phyloP scores from a whole-genome alignment of 2,113 vertebrate species.

The Sciurus niger region DNA sequence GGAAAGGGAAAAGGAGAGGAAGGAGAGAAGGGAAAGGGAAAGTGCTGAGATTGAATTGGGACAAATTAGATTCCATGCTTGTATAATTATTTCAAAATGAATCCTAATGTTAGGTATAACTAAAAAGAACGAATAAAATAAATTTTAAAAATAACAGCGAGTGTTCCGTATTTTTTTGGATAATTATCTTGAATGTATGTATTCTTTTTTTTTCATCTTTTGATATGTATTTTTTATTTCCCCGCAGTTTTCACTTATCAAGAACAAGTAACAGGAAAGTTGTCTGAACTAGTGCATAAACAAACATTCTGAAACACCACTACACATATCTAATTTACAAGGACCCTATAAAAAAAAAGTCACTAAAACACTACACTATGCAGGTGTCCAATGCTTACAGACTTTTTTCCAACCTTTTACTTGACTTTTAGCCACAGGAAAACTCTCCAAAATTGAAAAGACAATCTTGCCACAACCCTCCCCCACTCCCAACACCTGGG shows the following conservation, averaged over 20 bases:
- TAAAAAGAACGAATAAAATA: no score
- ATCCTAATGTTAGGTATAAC: no score
- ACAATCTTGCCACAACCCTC: conserved; percentile 91
- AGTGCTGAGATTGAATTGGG: no score
- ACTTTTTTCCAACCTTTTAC: conserved; percentile 95
- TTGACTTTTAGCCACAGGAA: conserved; percentile 95
- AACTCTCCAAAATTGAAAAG: conserved; percentile 92
- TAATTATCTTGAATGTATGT: neutral
- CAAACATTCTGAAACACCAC: conserved; percentile 93
- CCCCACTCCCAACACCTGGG: conserved; percentile 89
- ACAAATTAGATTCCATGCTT: no score
- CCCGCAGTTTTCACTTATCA: conserved; percentile 95
- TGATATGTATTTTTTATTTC: conserved; percentile 96
- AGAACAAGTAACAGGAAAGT: conserved; percentile 97
- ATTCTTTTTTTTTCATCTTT: conserved; percentile 84
- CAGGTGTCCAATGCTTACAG: conserved; percentile 93
- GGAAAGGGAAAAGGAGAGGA: no score
- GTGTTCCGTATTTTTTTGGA: neutral
- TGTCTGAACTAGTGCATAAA: conserved; percentile 95
- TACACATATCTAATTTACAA: conserved; percentile 94
- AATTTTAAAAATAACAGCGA: neutral
- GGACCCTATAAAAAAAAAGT: conserved; percentile 94
- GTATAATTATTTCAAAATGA: no score
- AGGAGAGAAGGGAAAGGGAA: no score
- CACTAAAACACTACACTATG: conserved; percentile 93